Base-by-base conservation (phyloP, 2,888 invertebrate genomes). In the Philereme vetulata region DNA sequence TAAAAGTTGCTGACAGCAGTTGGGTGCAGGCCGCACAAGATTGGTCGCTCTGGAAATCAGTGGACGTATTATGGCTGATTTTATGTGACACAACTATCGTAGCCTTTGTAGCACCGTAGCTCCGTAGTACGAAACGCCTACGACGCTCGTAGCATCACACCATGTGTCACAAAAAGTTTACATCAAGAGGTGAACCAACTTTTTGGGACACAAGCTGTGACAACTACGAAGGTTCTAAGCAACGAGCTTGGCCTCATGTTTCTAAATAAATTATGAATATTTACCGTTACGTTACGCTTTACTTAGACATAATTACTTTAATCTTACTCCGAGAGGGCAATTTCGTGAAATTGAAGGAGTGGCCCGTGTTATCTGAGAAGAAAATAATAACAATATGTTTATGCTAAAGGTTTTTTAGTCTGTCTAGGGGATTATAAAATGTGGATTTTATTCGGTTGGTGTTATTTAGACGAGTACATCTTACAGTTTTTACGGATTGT, bases 211-310 rank as follows among this genome's bases (percentile, higher is more conserved):
- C 32, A 34, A 10, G 47, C 42, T 10, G 32, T 33, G 34, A 4
- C 38, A 36, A 40, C 56, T 60, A 60, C 60, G 61, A 60, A 60
- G 53, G 61, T 63, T 60, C 59, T 63, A 60, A 67, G 44, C 56
- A 59, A 42, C 34, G 43, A 72, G 77, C 77, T 72, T 72, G 80
- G 84, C 86, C 86, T 86, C 84, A 83, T 86, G 86, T 83, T 86
- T 85, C 84, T 83, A 82, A 87, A 87, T 88, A 88, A 88, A 88
- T 89, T 85, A 87, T 88, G 85, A 88, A 88, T 88, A 88, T 90
- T 87, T 86, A 88, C 85, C 81, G 81, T 81, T 81, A 85, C 80
- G 81, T 82, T 80, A 86, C 80, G 82, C 80, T 86, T 86, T 87
- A 86, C 86, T 82, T 80, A 75, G 84, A 82, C 82, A 80, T 84